A percentile compares a stretch with the other conserved stretches of the same genome.
Conservation (phyloP, 2,113 vertebrate genomes). For the Gymnocephalus cernua region DNA sequence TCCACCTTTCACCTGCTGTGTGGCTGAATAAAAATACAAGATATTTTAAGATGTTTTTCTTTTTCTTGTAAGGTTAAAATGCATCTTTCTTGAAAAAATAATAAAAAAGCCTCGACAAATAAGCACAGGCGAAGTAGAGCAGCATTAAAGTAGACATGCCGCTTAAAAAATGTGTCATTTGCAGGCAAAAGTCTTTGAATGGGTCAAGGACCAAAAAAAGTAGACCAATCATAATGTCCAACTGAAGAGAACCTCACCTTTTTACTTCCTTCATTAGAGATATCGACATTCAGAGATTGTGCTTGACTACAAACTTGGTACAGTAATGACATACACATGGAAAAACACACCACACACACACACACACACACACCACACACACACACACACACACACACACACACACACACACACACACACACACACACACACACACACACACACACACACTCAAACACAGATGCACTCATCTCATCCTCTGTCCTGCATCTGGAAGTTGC, state of each 20-base stretch:
- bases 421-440: slow-evolving; percentile 18
- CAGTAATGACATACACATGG: slow-evolving; percentile 67
- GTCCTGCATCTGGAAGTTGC: slow-evolving; percentile 85
- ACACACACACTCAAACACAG: slow-evolving; percentile 38
- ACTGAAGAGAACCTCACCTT: slow-evolving; percentile 40
- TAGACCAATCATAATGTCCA: slow-evolving; percentile 34
- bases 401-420: slow-evolving; percentile 16
- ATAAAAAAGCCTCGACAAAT: background rate
- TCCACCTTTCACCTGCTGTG: slow-evolving; percentile 66
- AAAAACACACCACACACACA: slow-evolving; percentile 14
- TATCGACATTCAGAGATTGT: slow-evolving; percentile 28
- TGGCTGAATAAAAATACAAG: slow-evolving; percentile 54
- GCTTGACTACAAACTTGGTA: slow-evolving; percentile 46
- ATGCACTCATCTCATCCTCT: slow-evolving; percentile 68
- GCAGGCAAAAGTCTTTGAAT: slow-evolving; percentile 22
- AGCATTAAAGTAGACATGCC: background rate
- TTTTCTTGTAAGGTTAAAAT: slow-evolving; percentile 33
- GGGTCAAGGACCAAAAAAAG: slow-evolving; percentile 21
- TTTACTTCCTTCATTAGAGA: slow-evolving; percentile 55
- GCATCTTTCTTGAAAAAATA: slow-evolving; percentile 12
- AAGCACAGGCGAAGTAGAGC: slow-evolving; percentile 1
- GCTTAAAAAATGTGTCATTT: background rate
- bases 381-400: slow-evolving; percentile 34
- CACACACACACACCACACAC: slow-evolving; percentile 26
- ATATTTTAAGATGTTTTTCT: slow-evolving; percentile 44